Evolutionary conservation across 2,888 invertebrate genomes (phyloP).

Genomic region (Toxonevra muliebris): DNA sequence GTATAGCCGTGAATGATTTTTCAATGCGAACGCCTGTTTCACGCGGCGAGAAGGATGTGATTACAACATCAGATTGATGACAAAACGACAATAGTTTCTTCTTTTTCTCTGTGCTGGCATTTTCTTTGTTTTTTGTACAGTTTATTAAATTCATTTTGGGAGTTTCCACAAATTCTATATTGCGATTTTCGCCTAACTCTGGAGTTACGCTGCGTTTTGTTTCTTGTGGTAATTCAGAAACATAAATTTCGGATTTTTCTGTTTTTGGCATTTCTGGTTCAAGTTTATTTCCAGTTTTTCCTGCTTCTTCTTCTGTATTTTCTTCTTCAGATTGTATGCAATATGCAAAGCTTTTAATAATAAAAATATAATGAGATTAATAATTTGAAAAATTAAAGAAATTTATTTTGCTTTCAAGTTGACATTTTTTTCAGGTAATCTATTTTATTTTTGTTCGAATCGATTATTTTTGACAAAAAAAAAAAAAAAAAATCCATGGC

Average conservation of each 20-base stretch:
- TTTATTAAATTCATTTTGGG: slow-evolving; percentile 49
- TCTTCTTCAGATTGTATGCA: slow-evolving; percentile 58
- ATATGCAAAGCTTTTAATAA: slow-evolving; percentile 53
- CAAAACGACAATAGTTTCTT: slow-evolving; percentile 33
- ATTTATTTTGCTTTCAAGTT: not conserved
- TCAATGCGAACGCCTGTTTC: slow-evolving; percentile 53
- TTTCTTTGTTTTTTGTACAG: slow-evolving; percentile 51
- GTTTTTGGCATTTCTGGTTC: not conserved
- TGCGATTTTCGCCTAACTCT: slow-evolving; percentile 25
- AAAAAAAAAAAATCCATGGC: no score
- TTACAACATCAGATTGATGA: slow-evolving; percentile 54
- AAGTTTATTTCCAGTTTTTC: slow-evolving; percentile 15
- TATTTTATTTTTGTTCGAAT: no score
- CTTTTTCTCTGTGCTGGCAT: slow-evolving; percentile 36
- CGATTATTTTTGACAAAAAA: no score
- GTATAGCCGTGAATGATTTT: slow-evolving; percentile 57
- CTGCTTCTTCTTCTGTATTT: slow-evolving; percentile 38
- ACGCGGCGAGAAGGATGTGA: slow-evolving; percentile 62
- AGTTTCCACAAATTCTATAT: slow-evolving; percentile 34
- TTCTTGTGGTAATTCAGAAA: not conserved
- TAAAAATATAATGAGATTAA: slow-evolving; percentile 25
- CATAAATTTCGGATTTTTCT: not conserved
- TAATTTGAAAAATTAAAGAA: not conserved
- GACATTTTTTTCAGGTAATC: no score
- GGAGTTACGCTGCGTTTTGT: slow-evolving; percentile 37